These are phyloP conservation scores for Meandrina meandrites DNA, from an alignment of 92 coral and sea anemone genomes.

Conservation along the genomic window DNA sequence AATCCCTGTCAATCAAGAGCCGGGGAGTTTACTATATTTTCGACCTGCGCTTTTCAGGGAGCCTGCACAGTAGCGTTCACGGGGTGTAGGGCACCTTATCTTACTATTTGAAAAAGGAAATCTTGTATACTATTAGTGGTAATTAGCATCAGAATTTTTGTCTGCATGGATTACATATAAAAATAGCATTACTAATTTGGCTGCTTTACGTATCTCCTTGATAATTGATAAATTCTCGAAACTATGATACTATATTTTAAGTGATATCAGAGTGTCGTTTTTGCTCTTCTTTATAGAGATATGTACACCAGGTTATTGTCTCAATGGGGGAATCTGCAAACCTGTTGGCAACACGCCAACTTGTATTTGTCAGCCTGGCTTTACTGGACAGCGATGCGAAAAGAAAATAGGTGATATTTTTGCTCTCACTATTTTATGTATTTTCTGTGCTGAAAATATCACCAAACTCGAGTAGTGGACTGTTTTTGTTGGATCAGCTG, in stretches of 20 bases:
- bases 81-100: too few species aligned
- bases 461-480: neutral
- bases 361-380: conserved; percentile 86
- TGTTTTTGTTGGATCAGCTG: neutral
- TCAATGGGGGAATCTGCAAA: conserved; percentile 84
- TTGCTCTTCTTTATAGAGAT: conserved; percentile 51
- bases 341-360: conserved; percentile 56
- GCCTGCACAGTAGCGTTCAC: neutral
- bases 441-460: neutral
- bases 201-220: too few species aligned
- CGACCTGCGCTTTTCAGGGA: neutral
- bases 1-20: neutral
- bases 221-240: too few species aligned
- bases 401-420: conserved; percentile 22
- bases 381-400: conserved; percentile 75
- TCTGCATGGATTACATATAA: too few species aligned
- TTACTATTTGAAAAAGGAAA: too few species aligned
- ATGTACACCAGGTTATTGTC: conserved; percentile 74
- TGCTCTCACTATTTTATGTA: neutral
- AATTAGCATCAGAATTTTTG: too few species aligned
- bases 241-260: too few species aligned
- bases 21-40: neutral
- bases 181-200: too few species aligned
- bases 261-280: too few species aligned
- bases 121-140: too few species aligned